Evolutionary conservation across 2,888 invertebrate genomes (phyloP).

Genomic region (Hemithea aestivaria): DNA sequence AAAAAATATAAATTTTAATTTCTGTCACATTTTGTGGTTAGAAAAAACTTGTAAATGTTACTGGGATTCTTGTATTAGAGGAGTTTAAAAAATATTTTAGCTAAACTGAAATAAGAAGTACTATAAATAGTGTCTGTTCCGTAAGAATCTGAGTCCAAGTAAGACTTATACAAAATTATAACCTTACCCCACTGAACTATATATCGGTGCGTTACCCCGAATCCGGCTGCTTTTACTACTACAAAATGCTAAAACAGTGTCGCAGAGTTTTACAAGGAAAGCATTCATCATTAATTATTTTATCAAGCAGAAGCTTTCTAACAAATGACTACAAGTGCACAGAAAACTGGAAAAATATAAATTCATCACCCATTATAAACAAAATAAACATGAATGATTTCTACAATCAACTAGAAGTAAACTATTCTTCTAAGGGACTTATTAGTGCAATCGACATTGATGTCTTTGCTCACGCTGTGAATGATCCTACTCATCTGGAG

Average conservation of each 20-base stretch:
- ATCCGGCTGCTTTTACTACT: neutral
- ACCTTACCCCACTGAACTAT: no score
- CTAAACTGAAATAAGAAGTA: no score
- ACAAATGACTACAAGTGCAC: constrained; percentile 86
- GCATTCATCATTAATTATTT: constrained; percentile 20
- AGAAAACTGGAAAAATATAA: constrained; percentile 83
- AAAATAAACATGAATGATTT: constrained; percentile 83
- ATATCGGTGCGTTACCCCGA: no score
- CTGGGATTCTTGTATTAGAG: no score
- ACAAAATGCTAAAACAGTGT: constrained; percentile 40
- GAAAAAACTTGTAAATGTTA: no score
- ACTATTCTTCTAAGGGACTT: constrained; percentile 79
- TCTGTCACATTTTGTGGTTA: no score
- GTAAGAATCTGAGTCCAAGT: no score
- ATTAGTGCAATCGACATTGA: constrained; percentile 90
- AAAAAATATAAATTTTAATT: no score
- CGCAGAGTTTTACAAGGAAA: constrained; percentile 30
- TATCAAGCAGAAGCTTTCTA: constrained; percentile 75
- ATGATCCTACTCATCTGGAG: constrained; percentile 78
- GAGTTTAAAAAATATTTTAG: no score
- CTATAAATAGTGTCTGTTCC: no score
- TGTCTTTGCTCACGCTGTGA: constrained; percentile 85
- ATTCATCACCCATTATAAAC: constrained; percentile 80
- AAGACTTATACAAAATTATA: no score
- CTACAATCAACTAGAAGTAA: constrained; percentile 84